Conservation (phyloP, 2,113 vertebrate species). For the Chrysemys picta region DNA sequence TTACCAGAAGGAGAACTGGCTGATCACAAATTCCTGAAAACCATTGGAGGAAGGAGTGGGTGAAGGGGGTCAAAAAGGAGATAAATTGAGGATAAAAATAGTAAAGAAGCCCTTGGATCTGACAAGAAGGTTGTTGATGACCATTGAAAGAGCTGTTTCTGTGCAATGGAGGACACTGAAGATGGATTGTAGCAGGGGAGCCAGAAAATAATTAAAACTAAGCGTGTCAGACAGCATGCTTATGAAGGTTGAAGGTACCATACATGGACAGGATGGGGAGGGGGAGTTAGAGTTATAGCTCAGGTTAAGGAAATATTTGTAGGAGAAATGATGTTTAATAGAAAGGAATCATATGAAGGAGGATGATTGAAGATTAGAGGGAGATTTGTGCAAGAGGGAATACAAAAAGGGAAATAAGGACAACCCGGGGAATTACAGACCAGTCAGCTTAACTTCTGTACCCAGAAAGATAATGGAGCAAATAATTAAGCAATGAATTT, state of each 20-base stretch:
- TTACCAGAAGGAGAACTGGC: background rate
- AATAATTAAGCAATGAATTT: too few relatives aligned
- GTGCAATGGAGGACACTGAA: background rate
- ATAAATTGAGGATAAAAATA: background rate
- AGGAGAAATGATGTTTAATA: background rate
- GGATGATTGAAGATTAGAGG: background rate
- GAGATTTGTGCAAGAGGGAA: background rate
- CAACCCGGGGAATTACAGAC: too few relatives aligned
- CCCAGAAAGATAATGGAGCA: too few relatives aligned
- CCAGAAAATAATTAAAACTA: background rate
- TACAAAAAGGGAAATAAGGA: too few relatives aligned
- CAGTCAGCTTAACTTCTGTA: too few relatives aligned
- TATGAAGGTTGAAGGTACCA: background rate
- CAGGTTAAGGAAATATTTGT: background rate
- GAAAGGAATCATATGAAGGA: background rate
- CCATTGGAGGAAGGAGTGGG: background rate
- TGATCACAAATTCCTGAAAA: background rate
- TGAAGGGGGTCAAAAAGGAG: background rate
- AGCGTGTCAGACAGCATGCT: background rate
- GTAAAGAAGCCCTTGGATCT: background rate
- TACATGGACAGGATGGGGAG: background rate
- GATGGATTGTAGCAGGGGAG: background rate
- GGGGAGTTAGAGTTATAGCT: background rate
- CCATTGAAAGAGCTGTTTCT: background rate
- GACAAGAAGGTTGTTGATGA: background rate